phyloP scores from a whole-genome alignment of 2,113 vertebrate genomes.

The Nanorana parkeri region DNA sequence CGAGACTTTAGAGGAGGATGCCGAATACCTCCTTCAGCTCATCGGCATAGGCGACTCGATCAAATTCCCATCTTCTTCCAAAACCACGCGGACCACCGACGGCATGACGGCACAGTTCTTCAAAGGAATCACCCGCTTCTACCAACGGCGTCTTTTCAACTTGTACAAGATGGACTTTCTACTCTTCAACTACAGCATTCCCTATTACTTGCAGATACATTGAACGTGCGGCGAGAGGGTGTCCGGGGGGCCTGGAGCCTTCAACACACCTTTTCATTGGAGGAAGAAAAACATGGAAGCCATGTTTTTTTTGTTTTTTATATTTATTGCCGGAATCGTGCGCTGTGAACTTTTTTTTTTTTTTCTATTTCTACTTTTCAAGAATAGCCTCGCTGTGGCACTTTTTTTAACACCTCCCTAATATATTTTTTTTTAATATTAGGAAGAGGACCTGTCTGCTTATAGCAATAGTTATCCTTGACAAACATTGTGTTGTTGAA shows the following conservation, averaged over 20 bases:
- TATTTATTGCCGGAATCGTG: constrained; percentile 41
- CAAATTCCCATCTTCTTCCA: constrained; percentile 79
- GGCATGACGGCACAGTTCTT: constrained; percentile 86
- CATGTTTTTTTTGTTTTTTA: not conserved
- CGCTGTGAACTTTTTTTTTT: constrained; percentile 4
- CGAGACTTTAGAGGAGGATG: constrained; percentile 92
- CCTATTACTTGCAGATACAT: constrained; percentile 81
- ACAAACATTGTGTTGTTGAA: not conserved
- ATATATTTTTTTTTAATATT: not conserved
- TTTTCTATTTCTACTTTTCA: not conserved
- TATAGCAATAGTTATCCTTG: not conserved
- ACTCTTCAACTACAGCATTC: constrained; percentile 93
- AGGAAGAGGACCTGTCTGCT: not conserved
- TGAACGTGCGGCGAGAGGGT: constrained; percentile 58
- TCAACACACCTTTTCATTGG: not conserved
- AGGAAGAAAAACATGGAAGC: not conserved
- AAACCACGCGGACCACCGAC: constrained; percentile 78
- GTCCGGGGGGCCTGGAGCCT: constrained; percentile 19
- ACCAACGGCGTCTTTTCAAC: constrained; percentile 90
- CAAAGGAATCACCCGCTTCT: constrained; percentile 86
- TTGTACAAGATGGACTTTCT: constrained; percentile 96
- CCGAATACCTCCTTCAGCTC: constrained; percentile 86
- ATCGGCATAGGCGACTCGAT: constrained; percentile 75
- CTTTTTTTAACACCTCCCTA: not conserved
- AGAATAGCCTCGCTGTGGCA: not conserved